Evolutionary conservation across 2,113 vertebrate genomes (phyloP), one percentile per base, ranked within the genome.

Genomic region (Danionella cerebrum): DNA sequence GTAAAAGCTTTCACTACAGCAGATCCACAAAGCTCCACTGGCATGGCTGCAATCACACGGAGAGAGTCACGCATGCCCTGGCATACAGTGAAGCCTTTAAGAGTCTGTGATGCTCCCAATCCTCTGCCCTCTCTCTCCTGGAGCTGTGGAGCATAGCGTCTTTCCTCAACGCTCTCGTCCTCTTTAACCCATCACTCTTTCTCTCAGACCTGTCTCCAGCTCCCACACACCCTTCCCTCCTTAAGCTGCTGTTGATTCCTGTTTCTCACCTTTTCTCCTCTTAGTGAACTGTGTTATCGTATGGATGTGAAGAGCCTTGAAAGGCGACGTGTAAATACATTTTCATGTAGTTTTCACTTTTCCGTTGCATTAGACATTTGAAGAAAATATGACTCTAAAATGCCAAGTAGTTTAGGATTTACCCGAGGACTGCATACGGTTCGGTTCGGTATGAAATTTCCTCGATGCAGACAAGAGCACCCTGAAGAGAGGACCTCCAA

Each of bases 1-100:
- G n/a, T n/a, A n/a, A n/a, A n/a, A n/a, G n/a, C 27, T 82, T 76
- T 76, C 79, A 79, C 75, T n/a, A 1, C 79, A 83, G 84, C 84
- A 66, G 63, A 71, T 71, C 51, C 36, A 52, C 53, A 58, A 22
- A 65, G 65, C 39, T 68, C 44, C 48, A 42, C 41, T 18, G 67
- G 71, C 69, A 62, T 71, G 67, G 58, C 66, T 7, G 25, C 59
- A 69, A 71, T 75, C 58, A 73, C 48, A 44, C 21, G 51, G 59
- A 58, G 53, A 38, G 47, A 67, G 67, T 67, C 38, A 45, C 59
- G 77, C 79, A 77, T 76, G 77, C 39, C 52, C 24, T 70, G 25
- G 35, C 55, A 57, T 16, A 33, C 16, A 12, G 27, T 22, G 33
- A 21, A 54, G 7, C 33, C 22, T 19, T 62, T 14, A 16, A 68